Conservation (phyloP, 2,797 vertebrate species). For the Psittacula derbiana region DNA sequence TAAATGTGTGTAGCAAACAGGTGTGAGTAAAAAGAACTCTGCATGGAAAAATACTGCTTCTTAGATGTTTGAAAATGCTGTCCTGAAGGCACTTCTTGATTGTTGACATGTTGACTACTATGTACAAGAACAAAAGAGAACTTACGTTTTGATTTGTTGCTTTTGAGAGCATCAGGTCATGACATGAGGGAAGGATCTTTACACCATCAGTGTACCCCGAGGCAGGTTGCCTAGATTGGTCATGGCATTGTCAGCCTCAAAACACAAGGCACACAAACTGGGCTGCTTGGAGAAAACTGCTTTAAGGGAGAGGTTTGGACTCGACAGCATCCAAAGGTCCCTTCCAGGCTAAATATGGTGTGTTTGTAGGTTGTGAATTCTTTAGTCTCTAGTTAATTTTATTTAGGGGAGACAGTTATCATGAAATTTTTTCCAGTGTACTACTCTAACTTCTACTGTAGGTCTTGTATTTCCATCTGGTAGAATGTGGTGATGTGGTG, state of each 20-base stretch:
- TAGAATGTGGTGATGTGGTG: neutral
- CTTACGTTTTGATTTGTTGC: neutral
- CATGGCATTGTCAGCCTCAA: neutral
- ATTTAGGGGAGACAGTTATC: neutral
- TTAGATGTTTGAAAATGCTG: neutral
- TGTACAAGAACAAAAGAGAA: neutral
- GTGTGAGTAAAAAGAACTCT: neutral
- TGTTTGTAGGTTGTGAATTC: neutral
- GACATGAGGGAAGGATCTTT: neutral
- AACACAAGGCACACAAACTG: rapidly evolving
- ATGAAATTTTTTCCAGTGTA: neutral
- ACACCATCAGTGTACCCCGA: neutral
- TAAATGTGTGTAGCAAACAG: neutral
- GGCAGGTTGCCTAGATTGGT: neutral
- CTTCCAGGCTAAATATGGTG: neutral
- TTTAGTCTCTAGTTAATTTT: neutral
- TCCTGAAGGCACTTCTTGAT: neutral
- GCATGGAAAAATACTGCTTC: neutral
- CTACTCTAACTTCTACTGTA: neutral
- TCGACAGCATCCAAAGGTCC: neutral
- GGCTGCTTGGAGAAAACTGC: neutral
- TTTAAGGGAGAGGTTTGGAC: neutral
- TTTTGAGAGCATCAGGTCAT: neutral
- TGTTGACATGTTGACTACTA: neutral
- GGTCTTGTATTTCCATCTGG: neutral